phyloP scores from a whole-genome alignment of 2,797 vertebrate genomes.

The Paramormyrops hopkinsi region DNA sequence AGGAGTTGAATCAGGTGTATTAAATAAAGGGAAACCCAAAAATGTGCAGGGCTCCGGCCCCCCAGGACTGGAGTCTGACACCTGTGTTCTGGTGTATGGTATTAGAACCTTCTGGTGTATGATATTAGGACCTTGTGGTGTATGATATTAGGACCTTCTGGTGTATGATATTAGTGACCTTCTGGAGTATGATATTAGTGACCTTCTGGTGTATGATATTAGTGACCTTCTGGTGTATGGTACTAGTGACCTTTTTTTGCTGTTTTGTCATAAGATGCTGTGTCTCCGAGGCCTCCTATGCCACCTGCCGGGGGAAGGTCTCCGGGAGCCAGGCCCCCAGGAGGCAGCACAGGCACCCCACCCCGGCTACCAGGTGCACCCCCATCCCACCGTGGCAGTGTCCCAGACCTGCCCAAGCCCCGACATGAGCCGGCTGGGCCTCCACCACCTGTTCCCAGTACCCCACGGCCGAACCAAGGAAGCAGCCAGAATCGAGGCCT shows the following conservation, averaged over 20 bases:
- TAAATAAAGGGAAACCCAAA: too few species aligned
- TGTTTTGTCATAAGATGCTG: conserved; percentile 59
- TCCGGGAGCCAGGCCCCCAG: conserved; percentile 65
- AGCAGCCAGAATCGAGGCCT: conserved; percentile 60
- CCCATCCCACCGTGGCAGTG: conserved; percentile 51
- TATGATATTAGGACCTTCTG: neutral
- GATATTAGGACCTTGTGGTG: neutral
- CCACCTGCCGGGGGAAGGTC: conserved; percentile 75
- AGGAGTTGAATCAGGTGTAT: too few species aligned
- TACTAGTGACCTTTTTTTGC: neutral
- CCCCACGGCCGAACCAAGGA: conserved; percentile 67
- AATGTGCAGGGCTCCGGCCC: too few species aligned
- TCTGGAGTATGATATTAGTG: neutral
- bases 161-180: neutral
- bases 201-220: neutral
- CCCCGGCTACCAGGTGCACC: conserved; percentile 61
- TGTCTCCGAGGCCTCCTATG: conserved; percentile 64
- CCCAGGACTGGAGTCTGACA: too few species aligned
- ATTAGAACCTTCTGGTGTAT: neutral
- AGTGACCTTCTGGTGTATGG: neutral
- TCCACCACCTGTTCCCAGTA: conserved; percentile 73
- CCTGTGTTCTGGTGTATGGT: neutral
- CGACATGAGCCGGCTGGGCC: conserved; percentile 66
- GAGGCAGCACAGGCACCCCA: conserved; percentile 36
- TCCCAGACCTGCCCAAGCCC: conserved; percentile 64